Evolutionary conservation across 1,140 invertebrate genomes (phyloP), one percentile per base, ranked within the genome.

Genomic region (Drosophila novamexicana): DNA sequence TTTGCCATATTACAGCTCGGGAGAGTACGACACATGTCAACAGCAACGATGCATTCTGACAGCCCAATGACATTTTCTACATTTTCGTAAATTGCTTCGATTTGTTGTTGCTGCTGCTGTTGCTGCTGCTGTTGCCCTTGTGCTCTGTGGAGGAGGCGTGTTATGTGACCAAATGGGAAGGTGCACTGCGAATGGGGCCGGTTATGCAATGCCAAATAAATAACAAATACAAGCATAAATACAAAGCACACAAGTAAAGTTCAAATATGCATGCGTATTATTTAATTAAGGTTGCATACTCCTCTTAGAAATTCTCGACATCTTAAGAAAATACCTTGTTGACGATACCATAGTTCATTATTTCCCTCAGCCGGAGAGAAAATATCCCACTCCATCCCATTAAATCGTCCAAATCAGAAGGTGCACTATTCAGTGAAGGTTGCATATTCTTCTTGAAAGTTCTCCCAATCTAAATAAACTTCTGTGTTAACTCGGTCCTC

Each of bases 31-130:
- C 83, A 85, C 86, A 90, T 90, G 86, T 90, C 81, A 90, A 85
- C 86, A 82, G 52, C 86, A 90, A 90, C 88, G 80, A 91, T 88
- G 83, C 88, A 88, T 80, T 91, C 88, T 91, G 88, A 91, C 88
- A 91, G 89, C 88, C 84, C 88, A 91, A 91, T 91, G 83, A 91
- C 88, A 84, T 88, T 91, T 91, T 84, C 77, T 91, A 91, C 88
- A 91, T 91, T 91, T 91, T 91, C 81, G 88, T 91, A 91, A 91
- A 91, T 91, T 91, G 88, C 88, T 80, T 90, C 88, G 79, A 90
- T 90, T 91, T 88, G 84, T 88, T 71, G 53, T 71, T 78, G 40
- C 18, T 61, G 57, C 10, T 70, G 70, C 22, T 66, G 76, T 32
- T 58, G 61, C 39, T 75, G 54, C 22, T 77, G 61, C 44, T 74